A percentile compares a stretch with the other conserved stretches of the same genome.
These are phyloP conservation scores for Amphiduros pacificus DNA, from an alignment of 2,888 invertebrate species.

Conservation along the genomic window DNA sequence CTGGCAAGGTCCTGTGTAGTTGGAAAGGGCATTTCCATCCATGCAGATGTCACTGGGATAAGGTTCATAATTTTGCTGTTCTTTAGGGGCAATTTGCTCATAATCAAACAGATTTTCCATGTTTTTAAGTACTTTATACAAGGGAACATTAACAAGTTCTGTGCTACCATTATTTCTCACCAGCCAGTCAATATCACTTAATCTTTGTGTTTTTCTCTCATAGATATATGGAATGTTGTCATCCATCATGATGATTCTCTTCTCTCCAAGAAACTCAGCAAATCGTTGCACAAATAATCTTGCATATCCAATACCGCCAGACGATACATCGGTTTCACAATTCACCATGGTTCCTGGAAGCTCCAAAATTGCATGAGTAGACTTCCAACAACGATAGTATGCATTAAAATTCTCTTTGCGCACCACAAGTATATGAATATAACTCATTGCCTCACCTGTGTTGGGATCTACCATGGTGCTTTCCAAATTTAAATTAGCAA, in stretches of 20 bases:
- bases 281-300: constrained; percentile 21
- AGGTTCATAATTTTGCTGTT: neutral
- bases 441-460: neutral
- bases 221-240: constrained; percentile 15
- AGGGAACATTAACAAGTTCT: neutral
- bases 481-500: neutral
- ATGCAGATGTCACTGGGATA: too few relatives aligned
- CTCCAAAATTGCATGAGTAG: neutral
- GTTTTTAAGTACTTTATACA: neutral
- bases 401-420: neutral
- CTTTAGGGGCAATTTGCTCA: neutral
- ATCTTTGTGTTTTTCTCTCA: too few relatives aligned
- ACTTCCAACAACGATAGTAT: neutral
- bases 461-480: neutral
- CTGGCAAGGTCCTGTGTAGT: constrained; percentile 4
- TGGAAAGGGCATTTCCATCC: neutral
- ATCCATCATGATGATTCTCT: constrained; percentile 18
- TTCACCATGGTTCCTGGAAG: neutral
- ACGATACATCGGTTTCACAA: neutral
- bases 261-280: constrained; percentile 6
- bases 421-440: neutral
- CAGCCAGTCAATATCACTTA: too few relatives aligned
- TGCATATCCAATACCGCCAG: constrained; percentile 17
- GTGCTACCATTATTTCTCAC: too few relatives aligned
- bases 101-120: constrained; percentile 4